Evolutionary conservation across 2,797 vertebrate genomes (phyloP).

Genomic region (Knipowitschia caucasica): DNA sequence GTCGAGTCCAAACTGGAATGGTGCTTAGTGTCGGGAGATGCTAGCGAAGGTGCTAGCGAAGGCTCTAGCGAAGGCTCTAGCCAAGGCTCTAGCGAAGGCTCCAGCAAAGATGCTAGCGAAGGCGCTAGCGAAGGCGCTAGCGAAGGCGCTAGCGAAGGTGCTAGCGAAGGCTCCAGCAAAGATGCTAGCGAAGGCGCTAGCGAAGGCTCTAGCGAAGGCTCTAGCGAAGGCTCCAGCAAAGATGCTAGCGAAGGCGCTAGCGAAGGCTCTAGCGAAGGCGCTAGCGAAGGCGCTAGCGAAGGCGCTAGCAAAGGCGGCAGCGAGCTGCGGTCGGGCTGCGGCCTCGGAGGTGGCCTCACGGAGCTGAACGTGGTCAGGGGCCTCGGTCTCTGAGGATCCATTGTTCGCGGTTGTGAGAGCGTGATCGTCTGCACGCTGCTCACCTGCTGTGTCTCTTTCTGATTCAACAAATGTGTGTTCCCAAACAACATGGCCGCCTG

Average conservation of each 20-base stretch:
- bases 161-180: no score
- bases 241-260: no score
- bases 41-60: constrained; percentile 11
- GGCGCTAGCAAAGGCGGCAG: no score
- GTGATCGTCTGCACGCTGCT: constrained; percentile 22
- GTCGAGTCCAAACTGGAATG: constrained; percentile 32
- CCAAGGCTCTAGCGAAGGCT: no score
- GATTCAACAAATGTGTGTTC: constrained; percentile 17
- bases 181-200: constrained; percentile 17
- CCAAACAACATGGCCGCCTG: constrained; percentile 71
- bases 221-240: no score
- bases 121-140: no score
- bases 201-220: neutral
- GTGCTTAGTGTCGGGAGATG: constrained; percentile 15
- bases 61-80: neutral
- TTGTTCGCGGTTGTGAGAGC: constrained; percentile 11
- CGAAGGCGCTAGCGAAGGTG: no score
- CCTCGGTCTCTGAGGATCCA: constrained; percentile 26
- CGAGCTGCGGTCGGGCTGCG: constrained; percentile 23
- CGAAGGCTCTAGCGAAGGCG: no score
- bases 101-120: no score
- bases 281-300: no score
- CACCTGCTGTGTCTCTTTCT: constrained; percentile 19
- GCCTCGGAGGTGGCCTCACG: constrained; percentile 24
- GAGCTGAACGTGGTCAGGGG: constrained; percentile 9